phyloP scores from a whole-genome alignment of 2,113 vertebrate species.

The Sakesphorus luctuosus region DNA sequence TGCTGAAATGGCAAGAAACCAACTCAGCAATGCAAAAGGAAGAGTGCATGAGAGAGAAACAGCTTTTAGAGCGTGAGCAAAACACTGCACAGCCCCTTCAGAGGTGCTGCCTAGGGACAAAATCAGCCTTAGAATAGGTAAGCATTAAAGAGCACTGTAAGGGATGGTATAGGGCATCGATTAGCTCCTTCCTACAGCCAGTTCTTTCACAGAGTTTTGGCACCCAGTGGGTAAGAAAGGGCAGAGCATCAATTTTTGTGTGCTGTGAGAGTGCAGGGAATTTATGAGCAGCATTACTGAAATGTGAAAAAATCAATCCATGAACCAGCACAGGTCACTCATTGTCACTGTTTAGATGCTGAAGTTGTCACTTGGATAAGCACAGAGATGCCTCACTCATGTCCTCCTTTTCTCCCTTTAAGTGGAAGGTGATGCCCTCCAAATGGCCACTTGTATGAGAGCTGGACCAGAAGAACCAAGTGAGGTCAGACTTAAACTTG shows the following conservation, averaged over 20 bases:
- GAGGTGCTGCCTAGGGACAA: not conserved
- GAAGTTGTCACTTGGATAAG: not conserved
- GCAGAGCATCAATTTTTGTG: not conserved
- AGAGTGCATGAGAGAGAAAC: not conserved
- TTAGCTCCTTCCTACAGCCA: not conserved
- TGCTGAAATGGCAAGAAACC: not conserved
- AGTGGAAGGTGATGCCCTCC: not conserved
- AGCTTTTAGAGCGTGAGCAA: not conserved
- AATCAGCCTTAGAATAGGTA: not conserved
- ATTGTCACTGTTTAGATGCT: not conserved
- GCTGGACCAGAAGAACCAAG: not conserved
- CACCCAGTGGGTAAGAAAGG: not conserved
- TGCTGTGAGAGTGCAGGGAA: not conserved
- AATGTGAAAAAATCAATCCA: not conserved
- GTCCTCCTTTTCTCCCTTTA: not conserved
- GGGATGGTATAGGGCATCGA: not conserved
- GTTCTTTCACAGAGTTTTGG: not conserved
- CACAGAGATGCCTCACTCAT: not conserved
- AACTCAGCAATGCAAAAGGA: not conserved
- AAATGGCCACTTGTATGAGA: not conserved
- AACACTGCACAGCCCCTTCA: not conserved
- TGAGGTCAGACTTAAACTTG: not conserved
- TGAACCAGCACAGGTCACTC: not conserved
- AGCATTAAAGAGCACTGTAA: not conserved
- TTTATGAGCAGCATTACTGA: rapidly evolving